Percentiles rank a stretch among this genome's conserved stretches.
phyloP scores from a whole-genome alignment of 2,888 invertebrate genomes.

The Danaus chrysippus region DNA sequence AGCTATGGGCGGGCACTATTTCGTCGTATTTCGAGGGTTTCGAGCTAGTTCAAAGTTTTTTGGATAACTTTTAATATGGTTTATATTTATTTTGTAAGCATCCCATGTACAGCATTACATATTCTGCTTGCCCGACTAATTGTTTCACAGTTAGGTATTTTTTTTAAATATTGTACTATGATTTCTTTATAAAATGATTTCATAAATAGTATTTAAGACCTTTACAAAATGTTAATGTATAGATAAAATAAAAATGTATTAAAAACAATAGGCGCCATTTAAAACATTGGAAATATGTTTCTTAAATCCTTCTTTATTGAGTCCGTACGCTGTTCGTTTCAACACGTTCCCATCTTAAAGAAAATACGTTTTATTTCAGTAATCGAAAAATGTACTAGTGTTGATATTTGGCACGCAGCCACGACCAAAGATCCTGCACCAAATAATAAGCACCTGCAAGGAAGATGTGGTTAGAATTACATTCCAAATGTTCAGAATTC shows the following conservation, averaged over 20 bases:
- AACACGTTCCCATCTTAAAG: slow-evolving; percentile 1
- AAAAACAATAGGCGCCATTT: neutral
- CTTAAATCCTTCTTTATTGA: neutral
- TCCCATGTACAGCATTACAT: slow-evolving; percentile 30
- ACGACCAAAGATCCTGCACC: slow-evolving; percentile 38
- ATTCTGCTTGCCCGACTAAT: neutral
- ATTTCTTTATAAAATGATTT: too few relatives aligned
- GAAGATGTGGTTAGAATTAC: slow-evolving; percentile 27
- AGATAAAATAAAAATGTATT: too few relatives aligned
- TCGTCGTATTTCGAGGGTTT: slow-evolving; percentile 32
- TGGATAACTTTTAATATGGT: slow-evolving; percentile 54
- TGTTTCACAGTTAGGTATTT: too few relatives aligned
- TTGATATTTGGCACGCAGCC: slow-evolving; percentile 52
- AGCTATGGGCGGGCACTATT: slow-evolving; percentile 40
- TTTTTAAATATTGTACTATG: too few relatives aligned
- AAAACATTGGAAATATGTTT: neutral
- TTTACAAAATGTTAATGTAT: too few relatives aligned
- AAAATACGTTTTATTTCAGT: slow-evolving; percentile 32
- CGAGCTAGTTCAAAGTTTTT: slow-evolving; percentile 39
- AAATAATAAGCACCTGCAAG: slow-evolving; percentile 43
- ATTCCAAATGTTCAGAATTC: slow-evolving; percentile 32
- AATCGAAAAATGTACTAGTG: slow-evolving; percentile 36
- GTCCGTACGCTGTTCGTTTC: neutral
- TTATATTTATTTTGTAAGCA: slow-evolving; percentile 42
- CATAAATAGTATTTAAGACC: too few relatives aligned